phyloP scores from a whole-genome alignment of 2,797 vertebrate genomes.

The Enteromius radiatus region DNA sequence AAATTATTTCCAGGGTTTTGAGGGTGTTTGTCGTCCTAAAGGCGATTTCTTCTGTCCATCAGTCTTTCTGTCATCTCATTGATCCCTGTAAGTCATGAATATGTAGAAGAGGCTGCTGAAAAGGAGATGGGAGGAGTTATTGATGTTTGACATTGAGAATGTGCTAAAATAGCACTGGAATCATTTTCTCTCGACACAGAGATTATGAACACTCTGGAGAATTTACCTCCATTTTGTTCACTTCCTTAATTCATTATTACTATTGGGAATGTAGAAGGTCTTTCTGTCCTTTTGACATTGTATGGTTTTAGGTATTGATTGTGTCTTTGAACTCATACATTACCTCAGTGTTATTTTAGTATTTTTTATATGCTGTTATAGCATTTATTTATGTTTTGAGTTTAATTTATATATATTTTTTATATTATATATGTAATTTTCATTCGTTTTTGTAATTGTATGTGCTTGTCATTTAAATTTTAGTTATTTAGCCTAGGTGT shows the following conservation, averaged over 20 bases:
- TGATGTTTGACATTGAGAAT: constrained; percentile 69
- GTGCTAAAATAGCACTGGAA: constrained; percentile 66
- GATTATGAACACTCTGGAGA: constrained; percentile 48
- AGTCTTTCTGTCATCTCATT: constrained; percentile 78
- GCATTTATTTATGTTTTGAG: not conserved
- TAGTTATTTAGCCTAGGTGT: not conserved
- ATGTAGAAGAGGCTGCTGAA: constrained; percentile 67
- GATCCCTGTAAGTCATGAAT: constrained; percentile 75
- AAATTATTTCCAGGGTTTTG: constrained; percentile 4
- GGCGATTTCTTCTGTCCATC: constrained; percentile 66
- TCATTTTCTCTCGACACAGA: constrained; percentile 62
- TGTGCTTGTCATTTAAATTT: not conserved
- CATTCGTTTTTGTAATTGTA: not conserved
- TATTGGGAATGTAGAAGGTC: not conserved
- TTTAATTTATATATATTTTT: no score
- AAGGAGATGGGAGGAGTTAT: constrained; percentile 55
- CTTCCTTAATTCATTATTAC: not conserved
- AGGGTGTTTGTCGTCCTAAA: constrained; percentile 18
- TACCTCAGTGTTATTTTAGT: not conserved
- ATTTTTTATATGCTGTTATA: not conserved
- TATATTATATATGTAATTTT: not conserved
- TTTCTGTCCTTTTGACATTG: constrained; percentile 13
- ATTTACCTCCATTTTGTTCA: constrained; percentile 27
- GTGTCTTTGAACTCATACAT: not conserved
- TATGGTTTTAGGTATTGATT: not conserved